A percentile compares a stretch with the other conserved stretches of the same genome.
These are phyloP conservation scores for Glossophaga mutica DNA, from an alignment of 2,797 vertebrate genomes.

Conservation along the genomic window DNA sequence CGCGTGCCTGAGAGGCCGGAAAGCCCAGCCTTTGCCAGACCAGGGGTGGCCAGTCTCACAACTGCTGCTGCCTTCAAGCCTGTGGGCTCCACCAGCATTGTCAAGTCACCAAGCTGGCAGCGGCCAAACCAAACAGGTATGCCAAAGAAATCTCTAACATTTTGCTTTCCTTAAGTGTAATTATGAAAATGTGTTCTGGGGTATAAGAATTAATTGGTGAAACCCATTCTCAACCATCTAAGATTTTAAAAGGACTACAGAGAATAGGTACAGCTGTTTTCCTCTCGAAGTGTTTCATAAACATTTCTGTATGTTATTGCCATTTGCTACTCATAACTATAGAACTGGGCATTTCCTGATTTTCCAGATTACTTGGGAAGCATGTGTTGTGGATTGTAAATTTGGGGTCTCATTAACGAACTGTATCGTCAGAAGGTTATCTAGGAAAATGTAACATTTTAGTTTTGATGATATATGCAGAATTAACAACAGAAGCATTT, in stretches of 20 bases:
- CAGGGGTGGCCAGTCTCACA: constrained; percentile 61
- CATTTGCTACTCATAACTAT: not conserved
- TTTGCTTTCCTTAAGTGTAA: not conserved
- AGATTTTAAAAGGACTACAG: not conserved
- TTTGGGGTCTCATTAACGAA: not conserved
- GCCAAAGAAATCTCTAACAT: not conserved
- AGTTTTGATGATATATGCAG: not conserved
- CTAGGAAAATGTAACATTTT: not conserved
- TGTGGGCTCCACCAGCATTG: constrained; percentile 52
- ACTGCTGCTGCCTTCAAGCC: constrained; percentile 82
- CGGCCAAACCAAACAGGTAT: constrained; percentile 86
- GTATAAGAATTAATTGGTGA: not conserved
- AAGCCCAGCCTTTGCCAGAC: constrained; percentile 57
- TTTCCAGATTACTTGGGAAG: not conserved
- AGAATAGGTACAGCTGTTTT: not conserved
- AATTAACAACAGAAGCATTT: not conserved
- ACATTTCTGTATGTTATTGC: not conserved
- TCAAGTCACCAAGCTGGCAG: constrained; percentile 83
- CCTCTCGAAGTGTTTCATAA: not conserved
- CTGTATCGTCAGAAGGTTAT: not conserved
- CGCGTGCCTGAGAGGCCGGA: constrained; percentile 78
- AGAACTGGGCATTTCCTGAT: not conserved
- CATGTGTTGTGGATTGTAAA: not conserved
- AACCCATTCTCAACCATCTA: not conserved
- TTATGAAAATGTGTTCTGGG: not conserved